A percentile compares a stretch with the other conserved stretches of the same genome.
These are phyloP conservation scores for Pomacea canaliculata DNA, from an alignment of 2,888 invertebrate genomes.

Conservation along the genomic window DNA sequence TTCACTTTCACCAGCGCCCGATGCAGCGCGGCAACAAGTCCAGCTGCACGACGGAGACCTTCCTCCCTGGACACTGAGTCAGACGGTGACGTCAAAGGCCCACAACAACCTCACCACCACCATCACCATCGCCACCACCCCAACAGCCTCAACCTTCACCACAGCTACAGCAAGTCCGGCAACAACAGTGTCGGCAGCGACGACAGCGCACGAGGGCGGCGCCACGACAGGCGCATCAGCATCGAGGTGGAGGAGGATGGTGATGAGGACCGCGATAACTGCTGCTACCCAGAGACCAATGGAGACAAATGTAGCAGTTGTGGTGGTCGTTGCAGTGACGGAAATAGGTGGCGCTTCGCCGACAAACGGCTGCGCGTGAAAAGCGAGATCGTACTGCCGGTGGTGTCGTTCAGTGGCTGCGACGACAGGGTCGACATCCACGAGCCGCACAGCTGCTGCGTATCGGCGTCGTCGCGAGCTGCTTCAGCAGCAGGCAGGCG, in stretches of 20 bases:
- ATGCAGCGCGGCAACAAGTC: slow-evolving; percentile 7
- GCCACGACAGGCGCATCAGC: not conserved
- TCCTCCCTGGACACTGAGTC: slow-evolving; percentile 23
- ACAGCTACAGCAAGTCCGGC: not conserved
- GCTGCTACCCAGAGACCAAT: too few relatives aligned
- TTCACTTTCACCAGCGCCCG: not conserved
- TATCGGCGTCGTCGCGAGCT: not conserved
- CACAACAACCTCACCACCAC: not conserved
- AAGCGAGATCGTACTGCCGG: slow-evolving; percentile 24
- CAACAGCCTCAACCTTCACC: not conserved
- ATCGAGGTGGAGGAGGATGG: too few relatives aligned
- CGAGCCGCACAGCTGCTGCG: slow-evolving; percentile 1
- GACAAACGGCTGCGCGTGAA: too few relatives aligned
- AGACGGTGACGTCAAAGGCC: not conserved
- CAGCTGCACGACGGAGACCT: slow-evolving; percentile 27
- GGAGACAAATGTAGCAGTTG: not conserved
- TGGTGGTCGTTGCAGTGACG: not conserved
- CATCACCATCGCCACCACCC: not conserved
- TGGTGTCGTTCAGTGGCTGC: slow-evolving; percentile 27
- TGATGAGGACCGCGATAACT: too few relatives aligned
- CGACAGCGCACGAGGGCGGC: not conserved
- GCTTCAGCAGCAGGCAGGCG: not conserved
- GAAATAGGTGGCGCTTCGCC: too few relatives aligned
- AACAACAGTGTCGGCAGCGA: not conserved
- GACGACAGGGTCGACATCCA: slow-evolving; percentile 25